These are phyloP conservation scores for Myoxocephalus aenaeus DNA, from an alignment of 2,797 vertebrate species.

Conservation along the genomic window DNA sequence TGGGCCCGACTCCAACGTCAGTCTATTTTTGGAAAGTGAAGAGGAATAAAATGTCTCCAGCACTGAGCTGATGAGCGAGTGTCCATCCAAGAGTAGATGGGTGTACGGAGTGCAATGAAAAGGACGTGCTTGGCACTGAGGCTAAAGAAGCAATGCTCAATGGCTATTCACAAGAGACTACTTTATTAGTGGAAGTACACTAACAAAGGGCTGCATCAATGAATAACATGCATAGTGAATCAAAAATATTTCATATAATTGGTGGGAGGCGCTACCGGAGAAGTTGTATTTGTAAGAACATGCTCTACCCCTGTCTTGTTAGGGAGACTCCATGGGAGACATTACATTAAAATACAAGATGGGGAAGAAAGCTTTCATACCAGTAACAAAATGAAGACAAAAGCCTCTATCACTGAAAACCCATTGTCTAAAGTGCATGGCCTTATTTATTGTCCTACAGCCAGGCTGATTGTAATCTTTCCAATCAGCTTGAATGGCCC, in stretches of 20 bases:
- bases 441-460: conserved; percentile 4
- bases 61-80: conserved; percentile 23
- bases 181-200: conserved; percentile 38
- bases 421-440: background rate
- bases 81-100: conserved; percentile 20
- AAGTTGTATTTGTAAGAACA: background rate
- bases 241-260: conserved; percentile 15
- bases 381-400: conserved; percentile 2
- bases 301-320: conserved; percentile 8
- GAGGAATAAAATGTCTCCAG: conserved; percentile 43
- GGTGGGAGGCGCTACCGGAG: background rate
- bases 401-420: conserved; percentile 1
- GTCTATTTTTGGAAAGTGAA: conserved; percentile 59
- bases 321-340: background rate
- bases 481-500: background rate
- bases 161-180: conserved; percentile 20
- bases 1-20: conserved; percentile 6
- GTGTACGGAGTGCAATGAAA: conserved; percentile 28
- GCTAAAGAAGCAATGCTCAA: conserved; percentile 28
- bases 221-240: background rate
- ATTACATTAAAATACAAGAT: background rate
- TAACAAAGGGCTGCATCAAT: conserved; percentile 28
- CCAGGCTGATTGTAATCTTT: conserved; percentile 23
- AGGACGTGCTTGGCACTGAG: conserved; percentile 31
- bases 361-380: background rate